Conservation (phyloP, 2,888 invertebrate species). For the Eutolmus rufibarbis region DNA sequence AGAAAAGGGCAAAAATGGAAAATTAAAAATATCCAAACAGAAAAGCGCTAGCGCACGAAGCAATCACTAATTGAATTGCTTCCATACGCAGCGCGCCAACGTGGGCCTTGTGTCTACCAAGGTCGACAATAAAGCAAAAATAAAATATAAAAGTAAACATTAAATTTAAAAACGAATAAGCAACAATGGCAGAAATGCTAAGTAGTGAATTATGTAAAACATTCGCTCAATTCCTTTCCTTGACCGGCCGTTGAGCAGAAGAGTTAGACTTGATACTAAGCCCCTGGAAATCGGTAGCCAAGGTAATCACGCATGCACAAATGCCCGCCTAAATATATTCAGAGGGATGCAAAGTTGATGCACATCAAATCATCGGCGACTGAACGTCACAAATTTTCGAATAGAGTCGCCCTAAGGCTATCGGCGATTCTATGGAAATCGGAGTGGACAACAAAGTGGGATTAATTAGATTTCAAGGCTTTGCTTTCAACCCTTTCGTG, state of each 20-base stretch:
- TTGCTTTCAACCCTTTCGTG: background rate
- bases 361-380: background rate
- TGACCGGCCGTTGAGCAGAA: background rate
- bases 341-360: background rate
- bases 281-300: background rate
- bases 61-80: constrained; percentile 36
- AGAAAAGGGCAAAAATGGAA: constrained; percentile 40
- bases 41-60: background rate
- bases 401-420: background rate
- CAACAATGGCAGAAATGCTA: background rate
- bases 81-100: background rate
- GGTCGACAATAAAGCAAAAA: background rate
- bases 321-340: background rate
- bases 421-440: background rate
- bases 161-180: background rate
- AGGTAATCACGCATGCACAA: background rate
- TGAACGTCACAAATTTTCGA: background rate
- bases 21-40: constrained; percentile 31
- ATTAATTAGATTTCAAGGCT: background rate
- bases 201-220: constrained; percentile 7
- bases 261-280: background rate
- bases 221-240: background rate
- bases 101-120: background rate
- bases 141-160: background rate
- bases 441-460: background rate